Base-by-base conservation (phyloP, 2,888 invertebrate species). In the Agrypnus murinus region DNA sequence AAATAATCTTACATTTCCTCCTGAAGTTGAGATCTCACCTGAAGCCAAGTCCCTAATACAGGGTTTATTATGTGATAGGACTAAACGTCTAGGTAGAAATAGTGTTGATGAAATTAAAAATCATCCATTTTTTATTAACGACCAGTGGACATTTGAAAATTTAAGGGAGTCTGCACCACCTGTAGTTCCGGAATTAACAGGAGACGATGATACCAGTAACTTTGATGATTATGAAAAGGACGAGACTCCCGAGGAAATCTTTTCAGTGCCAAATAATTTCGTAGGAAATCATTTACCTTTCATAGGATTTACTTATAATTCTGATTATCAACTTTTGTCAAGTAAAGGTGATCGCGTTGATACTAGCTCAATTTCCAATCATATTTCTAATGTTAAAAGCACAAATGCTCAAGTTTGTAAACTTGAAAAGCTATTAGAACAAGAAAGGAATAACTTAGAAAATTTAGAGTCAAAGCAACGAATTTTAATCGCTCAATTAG, bases 201-300 rank as follows among this genome's bases (percentile, higher is more conserved):
- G 98, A 74, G 99, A 99, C 84, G 98, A 98, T 84, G 99, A 99
- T 85, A 98, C 99, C 0, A 94, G 97, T 79, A 97, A 99, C 87
- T 99, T 99, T 87, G 99, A 99, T 86, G 98, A 98, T 80, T 94
- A 98, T 73, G 98, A 98, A 81, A 95, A 96, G 82, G 96, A 97
- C 74, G 97, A 97, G 83, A 92, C 92, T 17, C 90, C 95, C 0
- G 96, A 97, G 83, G 98, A 99, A 85, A 93, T 93, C 78, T 99
- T 99, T 87, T 96, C 98, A 31, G 91, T 95, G 78, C 98, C 99
- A 65, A 99, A 97, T 88, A 96, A 97, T 45, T 99, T 99, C 87
- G 96, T 96, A 71, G 99, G 98, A 69, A 98, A 99, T 87, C 98
- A 99, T 87, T 89, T 99, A 79, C 98, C 99, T 2, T 99, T 99